A percentile compares a stretch with the other conserved stretches of the same genome.
Evolutionary conservation across 2,797 vertebrate species (phyloP).

Genomic region (Tangara arthus): DNA sequence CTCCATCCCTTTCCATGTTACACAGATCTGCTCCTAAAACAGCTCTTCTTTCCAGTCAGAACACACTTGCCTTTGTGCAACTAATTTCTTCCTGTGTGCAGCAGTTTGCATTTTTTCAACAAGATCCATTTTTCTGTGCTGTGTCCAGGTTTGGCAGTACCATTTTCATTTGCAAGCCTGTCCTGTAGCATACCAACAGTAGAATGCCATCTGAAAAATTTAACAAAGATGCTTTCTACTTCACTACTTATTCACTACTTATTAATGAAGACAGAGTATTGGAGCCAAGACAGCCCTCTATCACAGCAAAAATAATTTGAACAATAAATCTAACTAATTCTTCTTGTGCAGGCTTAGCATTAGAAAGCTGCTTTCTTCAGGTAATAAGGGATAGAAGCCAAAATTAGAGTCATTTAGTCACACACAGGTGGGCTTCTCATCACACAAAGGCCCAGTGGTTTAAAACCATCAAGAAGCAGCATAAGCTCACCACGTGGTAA

Average conservation of each 20-base stretch:
- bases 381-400: background rate
- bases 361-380: background rate
- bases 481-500: background rate
- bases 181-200: background rate
- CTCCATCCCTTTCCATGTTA: background rate
- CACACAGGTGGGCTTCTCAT: background rate
- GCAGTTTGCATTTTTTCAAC: background rate
- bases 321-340: background rate
- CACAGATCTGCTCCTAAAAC: background rate
- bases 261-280: background rate
- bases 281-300: background rate
- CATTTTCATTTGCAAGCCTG: background rate
- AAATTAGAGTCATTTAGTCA: background rate
- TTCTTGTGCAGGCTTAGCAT: background rate
- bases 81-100: background rate
- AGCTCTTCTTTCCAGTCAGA: background rate
- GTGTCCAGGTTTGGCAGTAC: background rate
- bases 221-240: background rate
- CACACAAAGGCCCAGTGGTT: background rate
- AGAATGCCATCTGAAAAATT: background rate
- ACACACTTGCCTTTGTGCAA: background rate
- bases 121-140: background rate
- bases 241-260: background rate
- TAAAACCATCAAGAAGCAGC: background rate
- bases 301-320: background rate